A percentile compares a stretch with the other conserved stretches of the same genome.
These are phyloP conservation scores for Pentamera pediparva DNA, from an alignment of 53 echinoderm and acorn worm species.

Conservation along the genomic window DNA sequence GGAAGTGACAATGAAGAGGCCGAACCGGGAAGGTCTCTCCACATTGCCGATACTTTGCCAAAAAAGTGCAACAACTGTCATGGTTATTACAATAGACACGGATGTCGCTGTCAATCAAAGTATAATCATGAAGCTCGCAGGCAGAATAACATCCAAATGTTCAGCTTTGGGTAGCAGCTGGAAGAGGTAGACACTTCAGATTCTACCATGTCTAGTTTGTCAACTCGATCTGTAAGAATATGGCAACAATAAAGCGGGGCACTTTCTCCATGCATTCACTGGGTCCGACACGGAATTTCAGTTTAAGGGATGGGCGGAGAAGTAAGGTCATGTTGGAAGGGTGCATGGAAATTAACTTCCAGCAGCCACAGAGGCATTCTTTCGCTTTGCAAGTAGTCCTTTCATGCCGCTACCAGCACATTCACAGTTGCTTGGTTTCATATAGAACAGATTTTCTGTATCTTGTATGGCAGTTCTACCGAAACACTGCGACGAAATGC, in stretches of 20 bases:
- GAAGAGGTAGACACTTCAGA: constrained; percentile 36
- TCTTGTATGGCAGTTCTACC: constrained; percentile 14
- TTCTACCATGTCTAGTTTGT: constrained; percentile 38
- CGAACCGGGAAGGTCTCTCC: constrained; percentile 41
- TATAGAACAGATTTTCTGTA: constrained; percentile 18
- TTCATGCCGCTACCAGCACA: background rate
- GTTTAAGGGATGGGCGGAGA: constrained; percentile 37
- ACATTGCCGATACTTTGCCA: constrained; percentile 32
- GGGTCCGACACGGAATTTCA: constrained; percentile 46
- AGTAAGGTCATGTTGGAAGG: constrained; percentile 34
- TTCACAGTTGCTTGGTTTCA: background rate
- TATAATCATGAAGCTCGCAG: constrained; percentile 18
- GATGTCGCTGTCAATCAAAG: constrained; percentile 48
- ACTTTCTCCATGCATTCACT: constrained; percentile 41
- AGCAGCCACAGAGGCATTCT: constrained; percentile 44
- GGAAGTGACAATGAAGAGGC: constrained; percentile 52
- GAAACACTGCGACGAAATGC: constrained; percentile 19
- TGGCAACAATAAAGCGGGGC: constrained; percentile 24
- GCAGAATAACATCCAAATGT: background rate
- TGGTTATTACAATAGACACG: constrained; percentile 54
- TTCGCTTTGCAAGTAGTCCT: constrained; percentile 18
- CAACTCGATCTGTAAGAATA: constrained; percentile 27
- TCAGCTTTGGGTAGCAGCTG: constrained; percentile 56
- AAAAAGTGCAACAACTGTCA: constrained; percentile 25
- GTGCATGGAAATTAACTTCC: constrained; percentile 41